Conservation (phyloP, 2,888 invertebrate genomes). For the Rutpela maculata region DNA sequence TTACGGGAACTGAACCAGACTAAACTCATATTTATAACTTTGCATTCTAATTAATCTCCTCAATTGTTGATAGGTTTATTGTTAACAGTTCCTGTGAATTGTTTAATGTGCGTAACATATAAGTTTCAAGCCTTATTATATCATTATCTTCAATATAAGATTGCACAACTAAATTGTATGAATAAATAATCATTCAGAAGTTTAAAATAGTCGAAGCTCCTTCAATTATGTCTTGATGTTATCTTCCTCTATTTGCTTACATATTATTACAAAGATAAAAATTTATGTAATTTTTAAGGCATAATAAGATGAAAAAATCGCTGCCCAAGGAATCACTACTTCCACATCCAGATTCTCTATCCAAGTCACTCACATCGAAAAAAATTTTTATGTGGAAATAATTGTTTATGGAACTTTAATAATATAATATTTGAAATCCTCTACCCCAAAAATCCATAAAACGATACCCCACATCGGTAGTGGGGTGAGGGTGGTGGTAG, state of each 20-base stretch:
- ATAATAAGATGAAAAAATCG: too few relatives aligned
- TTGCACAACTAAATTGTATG: not conserved
- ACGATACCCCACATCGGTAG: too few relatives aligned
- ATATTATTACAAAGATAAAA: too few relatives aligned
- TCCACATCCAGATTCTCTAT: too few relatives aligned
- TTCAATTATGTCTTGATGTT: not conserved
- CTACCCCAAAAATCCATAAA: too few relatives aligned
- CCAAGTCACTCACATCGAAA: too few relatives aligned
- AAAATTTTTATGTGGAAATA: too few relatives aligned
- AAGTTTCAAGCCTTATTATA: slow-evolving; percentile 26
- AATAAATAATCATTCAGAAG: not conserved
- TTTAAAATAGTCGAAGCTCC: not conserved
- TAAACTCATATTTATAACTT: slow-evolving; percentile 41
- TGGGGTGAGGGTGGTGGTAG: too few relatives aligned
- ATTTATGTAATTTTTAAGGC: too few relatives aligned
- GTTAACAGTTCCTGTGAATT: slow-evolving; percentile 33
- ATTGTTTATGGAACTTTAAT: too few relatives aligned
- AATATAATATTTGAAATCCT: too few relatives aligned
- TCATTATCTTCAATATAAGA: slow-evolving; percentile 6
- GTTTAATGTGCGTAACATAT: slow-evolving; percentile 29
- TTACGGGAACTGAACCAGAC: slow-evolving; percentile 56
- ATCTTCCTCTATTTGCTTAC: not conserved
- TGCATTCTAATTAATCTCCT: slow-evolving; percentile 38
- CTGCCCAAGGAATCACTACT: too few relatives aligned
- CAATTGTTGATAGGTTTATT: slow-evolving; percentile 35